Evolutionary conservation across 2,113 vertebrate genomes (phyloP).

Genomic region (Odocoileus hemionus): DNA sequence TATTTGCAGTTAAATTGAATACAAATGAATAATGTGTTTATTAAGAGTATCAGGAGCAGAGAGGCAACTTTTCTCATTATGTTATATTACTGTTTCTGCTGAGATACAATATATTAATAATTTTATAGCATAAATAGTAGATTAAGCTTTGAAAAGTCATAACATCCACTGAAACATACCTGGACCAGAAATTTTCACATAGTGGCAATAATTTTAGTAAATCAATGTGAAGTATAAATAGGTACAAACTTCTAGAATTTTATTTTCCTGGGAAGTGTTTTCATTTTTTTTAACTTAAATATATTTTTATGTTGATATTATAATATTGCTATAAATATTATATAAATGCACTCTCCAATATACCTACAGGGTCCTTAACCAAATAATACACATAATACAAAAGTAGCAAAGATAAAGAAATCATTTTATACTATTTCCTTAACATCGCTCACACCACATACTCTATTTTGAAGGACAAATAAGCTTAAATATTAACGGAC

Average conservation of each 20-base stretch:
- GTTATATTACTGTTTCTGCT: constrained; percentile 50
- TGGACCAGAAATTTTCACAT: constrained; percentile 38
- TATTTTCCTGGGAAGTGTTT: constrained; percentile 30
- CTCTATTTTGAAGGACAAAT: constrained; percentile 21
- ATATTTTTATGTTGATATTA: neutral
- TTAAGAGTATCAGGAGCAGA: constrained; percentile 48
- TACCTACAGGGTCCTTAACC: neutral
- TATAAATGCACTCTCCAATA: constrained; percentile 1
- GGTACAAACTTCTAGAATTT: constrained; percentile 22
- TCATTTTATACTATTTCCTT: neutral
- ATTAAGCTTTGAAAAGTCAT: constrained; percentile 64
- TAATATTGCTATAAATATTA: constrained; percentile 16
- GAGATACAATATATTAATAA: constrained; percentile 59
- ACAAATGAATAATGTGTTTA: constrained; percentile 66
- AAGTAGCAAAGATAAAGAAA: neutral
- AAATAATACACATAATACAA: neutral
- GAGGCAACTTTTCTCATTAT: constrained; percentile 62
- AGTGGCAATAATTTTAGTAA: constrained; percentile 17
- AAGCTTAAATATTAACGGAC: neutral
- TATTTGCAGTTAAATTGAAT: constrained; percentile 66
- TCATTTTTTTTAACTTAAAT: constrained; percentile 31
- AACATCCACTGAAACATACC: constrained; percentile 32
- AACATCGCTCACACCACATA: neutral
- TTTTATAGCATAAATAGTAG: constrained; percentile 66
- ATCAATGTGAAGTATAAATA: constrained; percentile 44